Percentiles rank a stretch among this genome's conserved stretches.
Evolutionary conservation across 1,140 invertebrate genomes (phyloP).

Genomic region (Telenomus remus): DNA sequence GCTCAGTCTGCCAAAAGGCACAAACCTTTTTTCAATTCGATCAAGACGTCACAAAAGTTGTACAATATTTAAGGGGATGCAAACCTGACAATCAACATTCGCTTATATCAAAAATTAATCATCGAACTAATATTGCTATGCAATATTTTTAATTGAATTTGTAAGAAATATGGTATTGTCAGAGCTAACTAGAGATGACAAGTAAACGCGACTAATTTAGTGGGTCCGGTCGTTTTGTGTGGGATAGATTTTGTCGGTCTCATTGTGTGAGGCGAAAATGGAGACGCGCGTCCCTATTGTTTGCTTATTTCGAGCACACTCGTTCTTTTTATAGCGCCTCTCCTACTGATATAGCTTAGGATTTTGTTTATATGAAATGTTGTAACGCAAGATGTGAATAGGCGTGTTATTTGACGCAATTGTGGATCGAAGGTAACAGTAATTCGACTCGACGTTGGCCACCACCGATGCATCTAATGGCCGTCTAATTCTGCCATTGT

Average conservation of each 20-base stretch:
- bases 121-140: no score
- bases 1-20: slow-evolving; percentile 47
- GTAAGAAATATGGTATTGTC: no score
- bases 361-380: slow-evolving; percentile 36
- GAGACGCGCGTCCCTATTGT: slow-evolving; percentile 62
- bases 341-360: slow-evolving; percentile 15
- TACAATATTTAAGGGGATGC: slow-evolving; percentile 54
- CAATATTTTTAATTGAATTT: no score
- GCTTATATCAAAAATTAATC: no score
- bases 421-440: slow-evolving; percentile 38
- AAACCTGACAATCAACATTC: slow-evolving; percentile 28
- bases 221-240: slow-evolving; percentile 47
- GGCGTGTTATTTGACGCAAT: slow-evolving; percentile 36
- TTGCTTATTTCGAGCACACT: slow-evolving; percentile 68
- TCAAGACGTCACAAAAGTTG: slow-evolving; percentile 55
- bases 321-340: no score
- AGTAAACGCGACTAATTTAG: slow-evolving; percentile 68
- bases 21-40: slow-evolving; percentile 54
- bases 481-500: slow-evolving; percentile 51
- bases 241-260: slow-evolving; percentile 61
- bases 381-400: slow-evolving; percentile 25
- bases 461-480: slow-evolving; percentile 50
- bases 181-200: slow-evolving; percentile 68
- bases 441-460: slow-evolving; percentile 54
- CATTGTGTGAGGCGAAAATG: slow-evolving; percentile 63